A percentile compares a stretch with the other conserved stretches of the same genome.
Evolutionary conservation across 2,797 vertebrate species (phyloP).

Genomic region (Centropyge bicolor): DNA sequence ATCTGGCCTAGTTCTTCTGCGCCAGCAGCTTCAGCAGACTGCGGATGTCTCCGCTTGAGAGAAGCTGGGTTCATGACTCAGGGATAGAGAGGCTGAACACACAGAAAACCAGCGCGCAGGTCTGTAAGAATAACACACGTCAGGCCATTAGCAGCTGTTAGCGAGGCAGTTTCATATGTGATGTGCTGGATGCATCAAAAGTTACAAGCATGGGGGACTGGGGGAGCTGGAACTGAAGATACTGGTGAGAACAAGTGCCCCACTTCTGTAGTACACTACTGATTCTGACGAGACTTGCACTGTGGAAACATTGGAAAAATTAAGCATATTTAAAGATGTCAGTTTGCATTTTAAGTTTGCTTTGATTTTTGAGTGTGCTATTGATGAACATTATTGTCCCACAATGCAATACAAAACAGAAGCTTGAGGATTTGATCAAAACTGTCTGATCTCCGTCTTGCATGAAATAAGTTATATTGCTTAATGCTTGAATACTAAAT

Average conservation of each 20-base stretch:
- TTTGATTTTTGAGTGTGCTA: neutral
- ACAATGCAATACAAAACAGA: neutral
- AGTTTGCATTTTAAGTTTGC: neutral
- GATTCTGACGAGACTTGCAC: neutral
- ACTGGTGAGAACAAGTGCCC: slow-evolving; percentile 21
- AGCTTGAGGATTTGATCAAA: neutral
- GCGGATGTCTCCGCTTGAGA: slow-evolving; percentile 73
- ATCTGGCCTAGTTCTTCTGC: slow-evolving; percentile 86
- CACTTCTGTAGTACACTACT: neutral
- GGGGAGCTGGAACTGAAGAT: slow-evolving; percentile 10
- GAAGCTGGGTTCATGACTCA: slow-evolving; percentile 78
- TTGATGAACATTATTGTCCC: neutral
- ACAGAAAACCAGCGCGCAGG: slow-evolving; percentile 30
- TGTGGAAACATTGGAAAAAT: neutral
- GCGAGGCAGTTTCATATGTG: slow-evolving; percentile 33
- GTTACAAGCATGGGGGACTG: neutral
- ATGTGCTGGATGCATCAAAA: slow-evolving; percentile 34
- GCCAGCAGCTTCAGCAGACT: slow-evolving; percentile 80
- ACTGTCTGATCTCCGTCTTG: too few species aligned
- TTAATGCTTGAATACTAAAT: neutral
- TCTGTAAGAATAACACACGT: slow-evolving; percentile 22
- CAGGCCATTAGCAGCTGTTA: slow-evolving; percentile 51
- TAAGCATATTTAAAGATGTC: neutral
- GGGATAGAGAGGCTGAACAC: slow-evolving; percentile 49
- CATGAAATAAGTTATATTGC: neutral